These are phyloP conservation scores for Yponomeuta plumbellus DNA, from an alignment of 2,888 invertebrate species.

Conservation along the genomic window DNA sequence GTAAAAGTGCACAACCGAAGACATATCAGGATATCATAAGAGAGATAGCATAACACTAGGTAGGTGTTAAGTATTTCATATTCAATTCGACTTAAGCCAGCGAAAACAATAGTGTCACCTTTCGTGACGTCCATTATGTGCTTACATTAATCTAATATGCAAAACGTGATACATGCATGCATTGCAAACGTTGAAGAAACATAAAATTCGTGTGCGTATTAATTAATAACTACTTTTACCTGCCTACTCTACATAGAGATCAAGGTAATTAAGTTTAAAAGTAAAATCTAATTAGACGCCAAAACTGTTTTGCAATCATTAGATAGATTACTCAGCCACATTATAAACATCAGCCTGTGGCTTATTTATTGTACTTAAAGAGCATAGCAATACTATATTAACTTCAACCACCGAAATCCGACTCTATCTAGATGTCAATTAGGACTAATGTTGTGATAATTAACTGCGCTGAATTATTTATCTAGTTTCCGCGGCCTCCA, in stretches of 20 bases:
- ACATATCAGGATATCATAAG: too few relatives aligned
- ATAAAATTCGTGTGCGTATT: background rate
- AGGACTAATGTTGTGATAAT: background rate
- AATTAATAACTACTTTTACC: background rate
- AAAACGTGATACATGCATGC: background rate
- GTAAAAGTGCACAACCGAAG: too few relatives aligned
- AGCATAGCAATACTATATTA: background rate
- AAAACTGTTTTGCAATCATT: too few relatives aligned
- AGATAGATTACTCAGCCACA: too few relatives aligned
- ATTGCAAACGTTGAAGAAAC: background rate
- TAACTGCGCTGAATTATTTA: background rate
- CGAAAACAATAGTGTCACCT: background rate
- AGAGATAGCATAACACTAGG: too few relatives aligned
- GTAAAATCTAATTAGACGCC: too few relatives aligned
- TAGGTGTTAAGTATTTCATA: too few relatives aligned
- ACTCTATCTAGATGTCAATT: background rate
- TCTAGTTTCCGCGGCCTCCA: conserved; percentile 12
- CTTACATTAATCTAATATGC: background rate
- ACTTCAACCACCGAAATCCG: conserved; percentile 6
- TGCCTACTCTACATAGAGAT: background rate
- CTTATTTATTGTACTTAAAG: background rate
- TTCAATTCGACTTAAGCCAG: background rate
- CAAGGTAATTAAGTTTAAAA: too few relatives aligned
- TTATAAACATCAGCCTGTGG: background rate
- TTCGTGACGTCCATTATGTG: background rate